phyloP scores from a whole-genome alignment of 1,140 invertebrate genomes.

The Bradynema listronoti region DNA sequence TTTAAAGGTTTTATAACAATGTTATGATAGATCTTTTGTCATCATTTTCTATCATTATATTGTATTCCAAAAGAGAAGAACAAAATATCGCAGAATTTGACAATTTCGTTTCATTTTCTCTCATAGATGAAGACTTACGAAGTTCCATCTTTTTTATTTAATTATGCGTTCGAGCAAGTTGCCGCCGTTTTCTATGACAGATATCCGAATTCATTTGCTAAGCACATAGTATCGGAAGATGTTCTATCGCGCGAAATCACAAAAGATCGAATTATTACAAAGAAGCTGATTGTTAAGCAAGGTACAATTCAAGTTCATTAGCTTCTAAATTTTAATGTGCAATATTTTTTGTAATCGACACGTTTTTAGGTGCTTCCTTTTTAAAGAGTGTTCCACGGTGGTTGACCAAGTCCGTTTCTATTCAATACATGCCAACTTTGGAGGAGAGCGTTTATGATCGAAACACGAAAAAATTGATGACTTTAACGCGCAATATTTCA shows the following conservation, averaged over 20 bases:
- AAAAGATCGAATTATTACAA: slow-evolving; percentile 45
- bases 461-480: slow-evolving; percentile 35
- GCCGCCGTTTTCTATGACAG: slow-evolving; percentile 32
- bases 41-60: no score
- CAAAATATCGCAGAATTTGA: no score
- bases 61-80: no score
- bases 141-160: slow-evolving; percentile 27
- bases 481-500: slow-evolving; percentile 53
- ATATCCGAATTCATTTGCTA: slow-evolving; percentile 55
- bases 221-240: slow-evolving; percentile 55
- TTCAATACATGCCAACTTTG: slow-evolving; percentile 45
- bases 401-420: slow-evolving; percentile 43
- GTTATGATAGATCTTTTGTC: no score
- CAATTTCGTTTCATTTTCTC: no score
- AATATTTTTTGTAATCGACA: not conserved
- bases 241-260: slow-evolving; percentile 51
- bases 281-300: slow-evolving; percentile 55
- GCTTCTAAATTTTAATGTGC: not conserved
- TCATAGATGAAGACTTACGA: slow-evolving; percentile 26
- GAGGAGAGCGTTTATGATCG: slow-evolving; percentile 47
- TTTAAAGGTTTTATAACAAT: no score
- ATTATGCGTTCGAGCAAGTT: slow-evolving; percentile 39
- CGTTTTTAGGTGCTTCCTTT: slow-evolving; percentile 48
- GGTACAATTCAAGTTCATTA: slow-evolving; percentile 39
- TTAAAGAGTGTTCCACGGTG: slow-evolving; percentile 49